Base-by-base conservation (phyloP, 2,797 vertebrate genomes). In the Craterocephalus amniculus region DNA sequence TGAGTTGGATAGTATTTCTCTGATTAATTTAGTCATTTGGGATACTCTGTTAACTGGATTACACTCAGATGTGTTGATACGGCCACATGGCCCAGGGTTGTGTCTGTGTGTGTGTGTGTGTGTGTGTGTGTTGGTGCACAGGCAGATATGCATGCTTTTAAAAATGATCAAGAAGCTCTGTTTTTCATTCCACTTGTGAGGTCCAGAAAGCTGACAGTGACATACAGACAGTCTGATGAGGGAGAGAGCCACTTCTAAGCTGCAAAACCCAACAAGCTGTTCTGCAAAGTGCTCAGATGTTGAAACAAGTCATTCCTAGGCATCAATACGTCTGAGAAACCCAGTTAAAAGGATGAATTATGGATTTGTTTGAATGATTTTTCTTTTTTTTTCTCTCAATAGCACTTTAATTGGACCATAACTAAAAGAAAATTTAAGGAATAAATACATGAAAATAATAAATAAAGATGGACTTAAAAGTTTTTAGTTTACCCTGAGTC, bases 1-100 rank as follows among this genome's bases (percentile, higher is more conserved):
- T 93, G 88, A 79, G 78, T 79, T 76, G 80, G 90, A 94, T 92
- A 93, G 84, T 84, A 81, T 92, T 91, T 83, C 86, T 91, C 85
- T 93, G 93, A 94, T 94, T 93, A 93, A 92, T 92, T 93, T 92
- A 91, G 91, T 93, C 91, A 93, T 93, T 92, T 93, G 92, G 92
- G 90, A 93, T 86, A 93, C 90, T 91, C 86, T 87, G 91, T 90
- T 94, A 94, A 93, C 90, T 92, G 91, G 91, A 92, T 93, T 93
- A 93, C 86, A 92, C 90, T 92, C 85, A 81, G 90, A 93, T 92
- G 89, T 92, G 91, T 84, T 90, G 89, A 93, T 93, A 91, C 68
- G 84, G 74, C 89, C 88, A 83, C 84, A 90, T 92, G 87, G 91
- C 91, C 91, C 56, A 81, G 85, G 91, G 91, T 87, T 86, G 58